These are phyloP conservation scores for Gobiocypris rarus DNA, from an alignment of 2,113 vertebrate species.

Conservation along the genomic window DNA sequence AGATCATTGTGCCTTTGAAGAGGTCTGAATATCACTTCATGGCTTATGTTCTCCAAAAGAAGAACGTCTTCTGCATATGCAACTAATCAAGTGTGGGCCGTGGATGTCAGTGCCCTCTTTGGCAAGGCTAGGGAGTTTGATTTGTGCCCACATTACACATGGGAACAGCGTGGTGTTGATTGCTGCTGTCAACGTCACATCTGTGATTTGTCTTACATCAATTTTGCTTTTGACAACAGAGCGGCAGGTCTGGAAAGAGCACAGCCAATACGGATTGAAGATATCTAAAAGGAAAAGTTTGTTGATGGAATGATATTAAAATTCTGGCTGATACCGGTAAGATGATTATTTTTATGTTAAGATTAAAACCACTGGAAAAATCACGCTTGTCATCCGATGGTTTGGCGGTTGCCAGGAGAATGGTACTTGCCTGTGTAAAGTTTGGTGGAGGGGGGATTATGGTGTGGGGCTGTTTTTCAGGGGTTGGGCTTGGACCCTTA, in stretches of 20 bases:
- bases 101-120: slow-evolving; percentile 56
- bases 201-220: slow-evolving; percentile 12
- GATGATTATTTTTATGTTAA: neutral
- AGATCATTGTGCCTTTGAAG: slow-evolving; percentile 64
- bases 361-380: neutral
- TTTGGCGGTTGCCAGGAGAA: too few species aligned
- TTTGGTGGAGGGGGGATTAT: too few species aligned
- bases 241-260: slow-evolving; percentile 25
- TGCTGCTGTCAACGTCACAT: neutral
- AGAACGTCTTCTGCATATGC: slow-evolving; percentile 57
- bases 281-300: too few species aligned
- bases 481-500: too few species aligned
- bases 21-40: slow-evolving; percentile 67
- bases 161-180: neutral
- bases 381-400: too few species aligned
- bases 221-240: slow-evolving; percentile 4
- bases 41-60: slow-evolving; percentile 60
- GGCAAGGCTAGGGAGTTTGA: neutral
- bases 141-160: neutral
- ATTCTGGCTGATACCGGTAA: neutral
- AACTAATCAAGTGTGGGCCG: slow-evolving; percentile 66
- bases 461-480: too few species aligned
- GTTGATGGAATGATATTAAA: neutral
- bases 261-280: neutral
- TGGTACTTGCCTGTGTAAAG: too few species aligned